Conservation (phyloP, 2,888 invertebrate genomes). For the Ecdyonurus torrentis region DNA sequence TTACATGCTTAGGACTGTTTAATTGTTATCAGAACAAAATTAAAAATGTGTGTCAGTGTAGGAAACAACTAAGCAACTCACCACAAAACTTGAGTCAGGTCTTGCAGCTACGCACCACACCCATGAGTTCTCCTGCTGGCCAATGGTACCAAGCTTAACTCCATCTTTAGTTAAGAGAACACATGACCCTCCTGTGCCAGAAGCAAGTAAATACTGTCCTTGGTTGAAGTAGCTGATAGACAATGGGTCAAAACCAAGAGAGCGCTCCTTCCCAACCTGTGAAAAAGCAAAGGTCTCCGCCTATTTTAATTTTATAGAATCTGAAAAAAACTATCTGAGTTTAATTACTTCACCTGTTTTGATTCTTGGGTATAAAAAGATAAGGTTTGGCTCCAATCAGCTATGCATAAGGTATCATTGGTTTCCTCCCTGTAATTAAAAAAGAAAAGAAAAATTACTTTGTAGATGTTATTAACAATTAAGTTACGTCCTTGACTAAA, state of each 20-base stretch:
- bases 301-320: not conserved
- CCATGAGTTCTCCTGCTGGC: constrained; percentile 63
- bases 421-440: constrained; percentile 28
- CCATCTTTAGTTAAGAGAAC: constrained; percentile 69
- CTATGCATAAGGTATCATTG: constrained; percentile 59
- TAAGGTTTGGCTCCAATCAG: constrained; percentile 83
- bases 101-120: constrained; percentile 70
- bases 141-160: constrained; percentile 54
- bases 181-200: constrained; percentile 62
- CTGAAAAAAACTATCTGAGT: constrained; percentile 19
- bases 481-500: no score
- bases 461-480: no score
- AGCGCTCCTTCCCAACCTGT: constrained; percentile 35
- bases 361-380: constrained; percentile 81
- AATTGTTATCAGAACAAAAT: no score
- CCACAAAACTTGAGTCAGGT: constrained; percentile 55
- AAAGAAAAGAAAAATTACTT: not conserved
- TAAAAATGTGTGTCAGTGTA: no score
- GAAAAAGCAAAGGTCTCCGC: not conserved
- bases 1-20: no score
- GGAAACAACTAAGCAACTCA: no score
- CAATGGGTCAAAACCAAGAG: constrained; percentile 55
- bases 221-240: constrained; percentile 55
- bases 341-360: constrained; percentile 59
- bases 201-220: constrained; percentile 66